Percentiles rank a stretch among this genome's conserved stretches.
Conservation (phyloP, 2,888 invertebrate species). For the Hyposoter didymator region DNA sequence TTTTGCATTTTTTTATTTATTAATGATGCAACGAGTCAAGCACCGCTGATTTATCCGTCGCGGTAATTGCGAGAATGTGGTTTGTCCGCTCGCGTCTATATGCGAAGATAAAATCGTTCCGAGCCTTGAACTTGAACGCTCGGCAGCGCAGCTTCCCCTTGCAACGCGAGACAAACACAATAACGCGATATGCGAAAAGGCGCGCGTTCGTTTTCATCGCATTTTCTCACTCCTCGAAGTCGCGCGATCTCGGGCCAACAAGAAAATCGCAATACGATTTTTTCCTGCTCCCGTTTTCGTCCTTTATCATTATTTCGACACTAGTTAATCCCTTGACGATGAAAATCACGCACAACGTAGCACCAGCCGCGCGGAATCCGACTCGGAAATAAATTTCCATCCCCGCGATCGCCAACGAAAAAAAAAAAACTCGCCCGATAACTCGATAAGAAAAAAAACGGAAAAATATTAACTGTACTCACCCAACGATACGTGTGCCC, state of each 20-base stretch:
- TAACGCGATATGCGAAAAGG: conserved; percentile 17
- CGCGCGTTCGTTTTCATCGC: background rate
- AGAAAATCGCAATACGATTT: background rate
- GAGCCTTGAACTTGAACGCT: conserved; percentile 74
- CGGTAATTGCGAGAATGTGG: conserved; percentile 50
- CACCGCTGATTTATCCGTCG: conserved; percentile 14
- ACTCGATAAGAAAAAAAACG: background rate
- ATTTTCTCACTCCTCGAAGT: background rate
- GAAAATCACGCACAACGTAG: conserved; percentile 58
- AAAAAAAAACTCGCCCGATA: background rate
- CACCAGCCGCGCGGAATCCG: conserved; percentile 36
- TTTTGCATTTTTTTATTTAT: background rate
- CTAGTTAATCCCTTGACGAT: conserved; percentile 19
- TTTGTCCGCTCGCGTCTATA: conserved; percentile 45
- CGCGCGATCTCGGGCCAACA: background rate
- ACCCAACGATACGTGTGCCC: conserved; percentile 70
- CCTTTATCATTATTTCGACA: background rate
- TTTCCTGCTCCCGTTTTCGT: background rate
- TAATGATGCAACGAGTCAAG: background rate
- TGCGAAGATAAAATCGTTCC: conserved; percentile 35
- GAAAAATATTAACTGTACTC: conserved; percentile 64
- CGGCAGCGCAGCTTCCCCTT: background rate
- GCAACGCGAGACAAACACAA: conserved; percentile 17
- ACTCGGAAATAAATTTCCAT: background rate
- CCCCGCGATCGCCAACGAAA: background rate